Conservation (phyloP, 2,113 vertebrate species). For the Laticauda laticaudata region DNA sequence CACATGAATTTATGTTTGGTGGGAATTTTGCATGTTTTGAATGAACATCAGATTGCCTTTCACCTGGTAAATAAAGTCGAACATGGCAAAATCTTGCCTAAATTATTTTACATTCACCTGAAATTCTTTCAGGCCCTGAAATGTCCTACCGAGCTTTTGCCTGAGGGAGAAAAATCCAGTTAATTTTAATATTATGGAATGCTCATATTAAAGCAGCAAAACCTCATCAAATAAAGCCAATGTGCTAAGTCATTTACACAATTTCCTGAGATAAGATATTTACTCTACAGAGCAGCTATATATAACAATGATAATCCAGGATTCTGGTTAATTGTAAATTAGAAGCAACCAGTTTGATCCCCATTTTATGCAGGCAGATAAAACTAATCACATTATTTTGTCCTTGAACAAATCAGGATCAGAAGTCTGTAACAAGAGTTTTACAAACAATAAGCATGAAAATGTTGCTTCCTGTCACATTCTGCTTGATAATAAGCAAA, state of each 20-base stretch:
- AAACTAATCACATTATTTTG: not conserved
- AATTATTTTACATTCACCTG: not conserved
- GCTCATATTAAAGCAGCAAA: not conserved
- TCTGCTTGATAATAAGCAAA: not conserved
- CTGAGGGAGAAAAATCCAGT: not conserved
- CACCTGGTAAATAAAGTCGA: not conserved
- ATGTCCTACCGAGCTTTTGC: not conserved
- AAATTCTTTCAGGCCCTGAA: not conserved
- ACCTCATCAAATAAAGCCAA: not conserved
- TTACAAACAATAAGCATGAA: not conserved
- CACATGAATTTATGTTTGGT: not conserved
- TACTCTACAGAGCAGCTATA: not conserved
- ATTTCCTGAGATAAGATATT: not conserved
- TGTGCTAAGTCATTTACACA: not conserved
- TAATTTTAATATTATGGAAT: not conserved
- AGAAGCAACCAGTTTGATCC: not conserved
- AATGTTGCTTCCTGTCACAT: not conserved
- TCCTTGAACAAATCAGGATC: not conserved
- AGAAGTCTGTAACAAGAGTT: not conserved
- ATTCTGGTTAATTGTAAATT: not conserved
- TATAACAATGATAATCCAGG: not conserved
- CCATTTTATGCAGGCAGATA: not conserved
- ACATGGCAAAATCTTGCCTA: not conserved
- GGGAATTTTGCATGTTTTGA: not conserved
- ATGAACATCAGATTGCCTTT: not conserved